phyloP scores from a whole-genome alignment of 1,140 invertebrate species.

The Saccostrea echinata region DNA sequence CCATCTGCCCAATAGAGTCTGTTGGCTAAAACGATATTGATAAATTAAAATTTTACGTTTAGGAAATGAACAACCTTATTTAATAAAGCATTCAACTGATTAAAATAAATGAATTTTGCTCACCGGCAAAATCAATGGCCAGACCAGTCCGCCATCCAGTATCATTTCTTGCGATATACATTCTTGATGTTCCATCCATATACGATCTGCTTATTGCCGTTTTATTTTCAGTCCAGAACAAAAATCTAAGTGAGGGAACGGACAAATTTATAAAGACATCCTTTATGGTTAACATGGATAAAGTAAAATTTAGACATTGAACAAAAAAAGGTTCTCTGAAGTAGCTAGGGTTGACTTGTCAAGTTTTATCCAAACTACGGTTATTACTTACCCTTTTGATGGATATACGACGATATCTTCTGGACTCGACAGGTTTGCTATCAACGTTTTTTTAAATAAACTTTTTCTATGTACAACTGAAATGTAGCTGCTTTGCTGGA shows the following conservation, averaged over 20 bases:
- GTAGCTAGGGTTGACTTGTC: too few species aligned
- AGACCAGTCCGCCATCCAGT: background rate
- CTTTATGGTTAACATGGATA: too few species aligned
- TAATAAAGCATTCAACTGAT: too few species aligned
- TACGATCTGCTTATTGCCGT: background rate
- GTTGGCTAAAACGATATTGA: background rate
- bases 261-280: too few species aligned
- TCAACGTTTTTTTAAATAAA: background rate
- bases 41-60: background rate
- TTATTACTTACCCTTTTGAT: slow-evolving; percentile 43
- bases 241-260: background rate
- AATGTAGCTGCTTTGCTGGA: background rate
- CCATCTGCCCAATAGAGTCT: slow-evolving; percentile 29
- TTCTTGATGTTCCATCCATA: slow-evolving; percentile 26
- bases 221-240: slow-evolving; percentile 18
- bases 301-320: too few species aligned
- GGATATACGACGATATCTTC: slow-evolving; percentile 39
- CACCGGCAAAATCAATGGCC: slow-evolving; percentile 10
- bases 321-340: too few species aligned
- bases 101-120: background rate
- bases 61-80: background rate
- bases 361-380: too few species aligned
- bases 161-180: background rate
- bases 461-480: slow-evolving; percentile 13
- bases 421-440: background rate